Base-by-base conservation (phyloP, 2,113 vertebrate genomes). In the Catagonus wagneri region DNA sequence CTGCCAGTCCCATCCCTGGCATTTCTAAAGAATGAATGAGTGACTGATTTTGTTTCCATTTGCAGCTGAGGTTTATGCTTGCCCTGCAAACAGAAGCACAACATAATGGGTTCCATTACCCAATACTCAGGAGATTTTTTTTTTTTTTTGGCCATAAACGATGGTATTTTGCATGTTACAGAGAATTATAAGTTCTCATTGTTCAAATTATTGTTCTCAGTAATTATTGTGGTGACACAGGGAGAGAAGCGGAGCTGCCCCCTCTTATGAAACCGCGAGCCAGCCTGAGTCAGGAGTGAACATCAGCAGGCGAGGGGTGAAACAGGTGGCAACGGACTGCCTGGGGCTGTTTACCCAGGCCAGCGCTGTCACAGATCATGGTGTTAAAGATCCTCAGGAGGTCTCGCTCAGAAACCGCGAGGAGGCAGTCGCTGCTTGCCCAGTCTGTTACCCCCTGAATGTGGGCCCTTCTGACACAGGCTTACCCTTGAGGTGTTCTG, bases 141-240 rank as follows among this genome's bases (percentile, higher is more conserved):
- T 83, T 44, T 44, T 44, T 44, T 44, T 44, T 44, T 44, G 60
- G 60, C 68, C 69, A 14, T 56, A 87, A 92, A 93, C 17, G 54
- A 87, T 12, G 66, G 76, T 69, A 71, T 79, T 92, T 83, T 90
- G 88, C 87, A n/a, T 16, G 44, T 93, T 74, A 89, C 54, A 4
- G 83, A 95, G 95, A 92, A 96, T 95, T 81, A 13, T 34, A 97
- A 78, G 74, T 85, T 97, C 81, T 96, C 68, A 39, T 52, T 88
- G 90, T 93, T 90, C 72, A 50, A 54, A 88, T 91, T 29, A 86
- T 71, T 95, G 94, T 69, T 96, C 94, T 92, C 69, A 34, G 7
- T 79, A 74, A 96, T 92, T 90, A 89, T 14, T 52, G 83, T 92
- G 83, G 83, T 88, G 92, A 96, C 81, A 83, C 17, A 27, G 81